Percentiles rank a stretch among this genome's conserved stretches.
These are phyloP conservation scores for Callyntrura sp. DNA, from an alignment of 2,888 invertebrate genomes.

Conservation along the genomic window DNA sequence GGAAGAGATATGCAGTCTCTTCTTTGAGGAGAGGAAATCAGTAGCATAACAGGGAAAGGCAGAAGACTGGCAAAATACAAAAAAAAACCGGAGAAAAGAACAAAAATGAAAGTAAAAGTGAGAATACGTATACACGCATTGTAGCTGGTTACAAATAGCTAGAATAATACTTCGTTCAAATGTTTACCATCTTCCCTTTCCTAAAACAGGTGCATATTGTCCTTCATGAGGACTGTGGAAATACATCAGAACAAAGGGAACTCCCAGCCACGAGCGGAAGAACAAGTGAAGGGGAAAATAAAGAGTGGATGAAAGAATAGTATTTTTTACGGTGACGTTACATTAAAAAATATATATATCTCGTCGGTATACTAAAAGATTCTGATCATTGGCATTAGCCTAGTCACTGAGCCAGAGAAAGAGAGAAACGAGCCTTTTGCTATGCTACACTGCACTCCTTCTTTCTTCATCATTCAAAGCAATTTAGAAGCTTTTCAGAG, in stretches of 20 bases:
- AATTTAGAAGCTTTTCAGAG: slow-evolving; percentile 71
- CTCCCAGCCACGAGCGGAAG: neutral
- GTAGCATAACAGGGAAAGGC: neutral
- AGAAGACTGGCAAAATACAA: neutral
- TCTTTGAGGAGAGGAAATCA: slow-evolving; percentile 8
- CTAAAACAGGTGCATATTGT: neutral
- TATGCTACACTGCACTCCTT: slow-evolving; percentile 60
- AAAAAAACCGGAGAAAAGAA: slow-evolving; percentile 5
- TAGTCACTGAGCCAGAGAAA: slow-evolving; percentile 33
- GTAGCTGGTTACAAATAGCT: no score
- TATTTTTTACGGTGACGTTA: neutral
- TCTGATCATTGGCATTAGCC: slow-evolving; percentile 66
- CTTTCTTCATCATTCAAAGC: slow-evolving; percentile 55
- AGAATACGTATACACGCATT: neutral
- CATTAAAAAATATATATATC: neutral
- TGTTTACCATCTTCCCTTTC: no score
- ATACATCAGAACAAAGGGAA: neutral
- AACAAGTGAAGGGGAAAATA: neutral
- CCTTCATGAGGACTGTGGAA: neutral
- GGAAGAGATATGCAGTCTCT: neutral
- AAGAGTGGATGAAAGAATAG: slow-evolving; percentile 19
- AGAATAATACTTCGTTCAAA: no score
- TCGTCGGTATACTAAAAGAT: slow-evolving; percentile 28
- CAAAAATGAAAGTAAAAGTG: slow-evolving; percentile 28
- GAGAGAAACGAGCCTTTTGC: slow-evolving; percentile 40